Conservation (phyloP, 2,797 vertebrate species). For the Urosaurus nigricauda region DNA sequence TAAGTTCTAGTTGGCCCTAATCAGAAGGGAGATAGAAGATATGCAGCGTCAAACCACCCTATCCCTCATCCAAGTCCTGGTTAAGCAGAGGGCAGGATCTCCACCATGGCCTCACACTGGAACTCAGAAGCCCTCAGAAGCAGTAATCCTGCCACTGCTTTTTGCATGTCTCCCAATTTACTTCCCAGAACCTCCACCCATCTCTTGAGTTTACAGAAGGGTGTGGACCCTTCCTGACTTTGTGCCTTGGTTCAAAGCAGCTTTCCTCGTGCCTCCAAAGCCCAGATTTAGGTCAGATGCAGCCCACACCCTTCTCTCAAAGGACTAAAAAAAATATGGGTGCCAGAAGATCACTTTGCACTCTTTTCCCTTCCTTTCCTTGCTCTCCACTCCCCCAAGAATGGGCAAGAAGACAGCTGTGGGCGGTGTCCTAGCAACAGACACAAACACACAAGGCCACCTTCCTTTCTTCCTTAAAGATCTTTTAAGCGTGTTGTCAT, state of each 20-base stretch:
- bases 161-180: not conserved
- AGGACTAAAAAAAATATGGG: not conserved
- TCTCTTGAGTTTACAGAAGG: not conserved
- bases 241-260: not conserved
- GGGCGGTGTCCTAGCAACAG: slow-evolving; percentile 28
- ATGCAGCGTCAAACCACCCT: not conserved
- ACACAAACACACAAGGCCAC: not conserved
- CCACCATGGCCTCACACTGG: not conserved
- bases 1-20: not conserved
- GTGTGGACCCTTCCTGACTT: not conserved
- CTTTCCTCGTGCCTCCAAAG: slow-evolving; percentile 8
- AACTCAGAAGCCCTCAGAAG: not conserved
- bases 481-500: not conserved
- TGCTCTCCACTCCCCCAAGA: not conserved
- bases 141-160: not conserved
- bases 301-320: not conserved
- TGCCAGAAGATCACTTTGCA: not conserved
- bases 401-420: not conserved
- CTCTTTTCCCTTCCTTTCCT: not conserved
- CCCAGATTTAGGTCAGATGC: not conserved
- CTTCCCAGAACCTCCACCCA: not conserved
- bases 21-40: not conserved
- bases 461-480: not conserved
- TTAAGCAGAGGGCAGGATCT: not conserved
- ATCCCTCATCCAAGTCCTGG: not conserved